Evolutionary conservation across 1,140 invertebrate species (phyloP).

Genomic region (Drosophila simulans): DNA sequence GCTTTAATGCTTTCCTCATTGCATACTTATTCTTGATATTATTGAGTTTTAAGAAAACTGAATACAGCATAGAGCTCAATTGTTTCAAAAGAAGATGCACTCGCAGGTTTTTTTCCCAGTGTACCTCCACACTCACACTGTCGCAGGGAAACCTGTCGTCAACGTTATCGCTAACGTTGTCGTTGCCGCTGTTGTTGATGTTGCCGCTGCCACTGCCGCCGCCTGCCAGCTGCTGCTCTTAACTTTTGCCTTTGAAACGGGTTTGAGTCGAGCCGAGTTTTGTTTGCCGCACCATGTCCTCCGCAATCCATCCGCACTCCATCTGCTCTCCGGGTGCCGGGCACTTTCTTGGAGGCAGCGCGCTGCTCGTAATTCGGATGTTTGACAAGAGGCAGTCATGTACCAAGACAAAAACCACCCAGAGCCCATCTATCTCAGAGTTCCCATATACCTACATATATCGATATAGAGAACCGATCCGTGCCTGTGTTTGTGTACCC

Average conservation of each 20-base stretch:
- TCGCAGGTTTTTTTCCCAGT: slow-evolving; percentile 9
- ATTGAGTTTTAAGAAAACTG: too few relatives aligned
- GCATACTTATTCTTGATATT: too few relatives aligned
- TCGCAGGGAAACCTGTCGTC: slow-evolving; percentile 66
- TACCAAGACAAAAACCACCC: slow-evolving; percentile 49
- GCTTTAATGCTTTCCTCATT: too few relatives aligned
- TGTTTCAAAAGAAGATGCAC: neutral
- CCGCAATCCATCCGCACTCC: slow-evolving; percentile 12
- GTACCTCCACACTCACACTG: slow-evolving; percentile 27
- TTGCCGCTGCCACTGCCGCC: slow-evolving; percentile 52
- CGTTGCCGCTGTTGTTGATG: slow-evolving; percentile 57
- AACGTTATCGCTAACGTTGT: slow-evolving; percentile 63
- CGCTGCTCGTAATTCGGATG: slow-evolving; percentile 65
- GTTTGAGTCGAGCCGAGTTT: slow-evolving; percentile 60
- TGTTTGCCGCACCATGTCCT: slow-evolving; percentile 42
- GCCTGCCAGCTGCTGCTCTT: slow-evolving; percentile 66
- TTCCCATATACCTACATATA: slow-evolving; percentile 10
- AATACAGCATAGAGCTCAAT: neutral
- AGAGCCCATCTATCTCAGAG: slow-evolving; percentile 19
- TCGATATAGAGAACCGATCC: slow-evolving; percentile 13
- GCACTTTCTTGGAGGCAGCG: slow-evolving; percentile 41
- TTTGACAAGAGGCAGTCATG: slow-evolving; percentile 71
- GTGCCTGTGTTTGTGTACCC: slow-evolving; percentile 50
- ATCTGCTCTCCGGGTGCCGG: slow-evolving; percentile 15
- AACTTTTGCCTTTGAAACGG: slow-evolving; percentile 76